These are phyloP conservation scores for Ceramica pisi DNA, from an alignment of 2,888 invertebrate species.

Conservation along the genomic window DNA sequence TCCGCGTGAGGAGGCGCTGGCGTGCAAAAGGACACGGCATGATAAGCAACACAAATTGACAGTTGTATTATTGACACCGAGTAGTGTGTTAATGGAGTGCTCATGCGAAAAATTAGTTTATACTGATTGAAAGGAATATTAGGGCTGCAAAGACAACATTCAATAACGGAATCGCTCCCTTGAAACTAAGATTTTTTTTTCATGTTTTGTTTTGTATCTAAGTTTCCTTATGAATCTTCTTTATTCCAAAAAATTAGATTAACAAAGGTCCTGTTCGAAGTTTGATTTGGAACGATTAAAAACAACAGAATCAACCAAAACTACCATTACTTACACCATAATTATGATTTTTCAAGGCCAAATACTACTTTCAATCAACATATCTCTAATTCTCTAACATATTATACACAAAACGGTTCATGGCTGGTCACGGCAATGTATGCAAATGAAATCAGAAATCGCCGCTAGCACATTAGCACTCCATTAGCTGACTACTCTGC, in stretches of 20 bases:
- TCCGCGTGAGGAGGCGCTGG: slow-evolving; percentile 90
- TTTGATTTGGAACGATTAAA: neutral
- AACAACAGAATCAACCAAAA: neutral
- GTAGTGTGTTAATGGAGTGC: slow-evolving; percentile 42
- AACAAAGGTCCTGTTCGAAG: neutral
- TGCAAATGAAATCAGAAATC: slow-evolving; percentile 13
- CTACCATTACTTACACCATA: neutral
- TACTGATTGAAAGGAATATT: neutral
- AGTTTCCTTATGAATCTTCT: too few relatives aligned
- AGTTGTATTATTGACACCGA: slow-evolving; percentile 51
- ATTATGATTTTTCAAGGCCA: neutral
- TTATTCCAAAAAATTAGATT: too few relatives aligned
- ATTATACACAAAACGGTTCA: neutral
- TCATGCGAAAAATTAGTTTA: neutral
- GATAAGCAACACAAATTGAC: slow-evolving; percentile 82
- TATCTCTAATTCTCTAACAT: neutral
- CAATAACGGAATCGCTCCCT: too few relatives aligned
- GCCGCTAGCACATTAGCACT: slow-evolving; percentile 32
- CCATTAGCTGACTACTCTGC: slow-evolving; percentile 42
- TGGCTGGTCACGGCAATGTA: too few relatives aligned
- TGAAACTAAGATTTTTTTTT: too few relatives aligned
- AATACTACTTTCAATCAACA: neutral
- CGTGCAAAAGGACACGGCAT: slow-evolving; percentile 89
- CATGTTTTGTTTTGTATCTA: too few relatives aligned
- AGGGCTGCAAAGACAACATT: too few relatives aligned